Evolutionary conservation across 1,140 invertebrate species (phyloP), one percentile per base, ranked within the genome.

Genomic region (Cepaea nemoralis): DNA sequence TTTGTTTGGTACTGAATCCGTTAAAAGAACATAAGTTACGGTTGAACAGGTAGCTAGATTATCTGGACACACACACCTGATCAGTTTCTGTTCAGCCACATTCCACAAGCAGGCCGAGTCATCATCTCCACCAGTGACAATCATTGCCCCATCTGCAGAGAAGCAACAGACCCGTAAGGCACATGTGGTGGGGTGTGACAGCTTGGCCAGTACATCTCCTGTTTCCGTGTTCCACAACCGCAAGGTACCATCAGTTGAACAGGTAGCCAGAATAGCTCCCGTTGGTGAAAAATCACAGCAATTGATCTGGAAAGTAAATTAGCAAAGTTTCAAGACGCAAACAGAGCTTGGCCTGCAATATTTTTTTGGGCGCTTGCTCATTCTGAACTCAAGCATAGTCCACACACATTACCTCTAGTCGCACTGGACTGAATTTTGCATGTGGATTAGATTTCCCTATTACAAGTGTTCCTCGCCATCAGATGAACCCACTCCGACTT

Each of bases 21-120:
- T n/a, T n/a, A n/a, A n/a, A n/a, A n/a, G n/a, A n/a, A n/a, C n/a
- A n/a, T n/a, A n/a, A n/a, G n/a, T n/a, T n/a, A n/a, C n/a, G n/a
- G n/a, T n/a, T n/a, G n/a, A n/a, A n/a, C n/a, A n/a, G n/a, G n/a
- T n/a, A n/a, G n/a, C n/a, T n/a, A n/a, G n/a, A n/a, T n/a, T n/a
- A n/a, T n/a, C n/a, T n/a, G n/a, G n/a, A n/a, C n/a, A 19, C 22
- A 55, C 50, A 55, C 90, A 94, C 94, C 93, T 94, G 74, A 95
- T 90, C 39, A 95, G 88, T 81, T 88, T 93, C 87, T 93, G 92
- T 66, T 93, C 93, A 27, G 94, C 89, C 24, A 95, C 90, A 91
- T 96, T 94, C 95, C 95, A 96, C 40, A 96, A 88, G 85, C 94
- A 94, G 8, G 95, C 91, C 45, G 93, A 93, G 48, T 95, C 95